phyloP scores from a whole-genome alignment of 2,888 invertebrate genomes.

The Molanna angustata region DNA sequence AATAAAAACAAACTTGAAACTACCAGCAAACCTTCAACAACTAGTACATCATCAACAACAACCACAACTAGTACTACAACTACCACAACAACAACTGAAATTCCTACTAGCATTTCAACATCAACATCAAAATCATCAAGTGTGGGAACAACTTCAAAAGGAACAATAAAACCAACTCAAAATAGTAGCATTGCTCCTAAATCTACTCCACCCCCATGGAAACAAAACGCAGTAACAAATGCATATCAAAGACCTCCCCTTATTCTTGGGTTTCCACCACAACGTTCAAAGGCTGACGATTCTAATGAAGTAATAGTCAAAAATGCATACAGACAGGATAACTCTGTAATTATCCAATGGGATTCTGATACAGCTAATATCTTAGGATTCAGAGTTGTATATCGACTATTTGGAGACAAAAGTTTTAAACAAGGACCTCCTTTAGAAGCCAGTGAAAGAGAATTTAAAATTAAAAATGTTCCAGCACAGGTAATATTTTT shows the following conservation, averaged over 20 bases:
- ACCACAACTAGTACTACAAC: constrained; percentile 38
- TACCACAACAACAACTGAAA: constrained; percentile 34
- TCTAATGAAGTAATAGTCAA: constrained; percentile 78
- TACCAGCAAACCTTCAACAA: constrained; percentile 38
- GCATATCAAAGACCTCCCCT: constrained; percentile 65
- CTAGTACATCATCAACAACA: constrained; percentile 38
- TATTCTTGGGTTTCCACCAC: constrained; percentile 67
- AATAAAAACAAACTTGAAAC: constrained; percentile 40
- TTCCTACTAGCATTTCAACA: constrained; percentile 33
- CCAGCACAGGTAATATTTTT: constrained; percentile 78
- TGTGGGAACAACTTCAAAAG: constrained; percentile 35
- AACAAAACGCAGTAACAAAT: constrained; percentile 47
- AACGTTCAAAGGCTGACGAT: constrained; percentile 63
- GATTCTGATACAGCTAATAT: constrained; percentile 84
- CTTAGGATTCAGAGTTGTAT: constrained; percentile 86
- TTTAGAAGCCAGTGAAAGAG: constrained; percentile 82
- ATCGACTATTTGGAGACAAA: constrained; percentile 85
- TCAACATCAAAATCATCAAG: constrained; percentile 35
- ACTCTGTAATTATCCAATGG: constrained; percentile 88
- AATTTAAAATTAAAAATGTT: constrained; percentile 91
- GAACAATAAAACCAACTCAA: constrained; percentile 26
- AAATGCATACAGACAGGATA: constrained; percentile 81
- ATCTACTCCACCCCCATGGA: constrained; percentile 49
- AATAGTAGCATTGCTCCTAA: constrained; percentile 40
- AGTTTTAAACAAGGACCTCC: constrained; percentile 89